Percentiles rank a stretch among this genome's conserved stretches.
Evolutionary conservation across 2,113 vertebrate genomes (phyloP).

Genomic region (Leptosomus discolor): DNA sequence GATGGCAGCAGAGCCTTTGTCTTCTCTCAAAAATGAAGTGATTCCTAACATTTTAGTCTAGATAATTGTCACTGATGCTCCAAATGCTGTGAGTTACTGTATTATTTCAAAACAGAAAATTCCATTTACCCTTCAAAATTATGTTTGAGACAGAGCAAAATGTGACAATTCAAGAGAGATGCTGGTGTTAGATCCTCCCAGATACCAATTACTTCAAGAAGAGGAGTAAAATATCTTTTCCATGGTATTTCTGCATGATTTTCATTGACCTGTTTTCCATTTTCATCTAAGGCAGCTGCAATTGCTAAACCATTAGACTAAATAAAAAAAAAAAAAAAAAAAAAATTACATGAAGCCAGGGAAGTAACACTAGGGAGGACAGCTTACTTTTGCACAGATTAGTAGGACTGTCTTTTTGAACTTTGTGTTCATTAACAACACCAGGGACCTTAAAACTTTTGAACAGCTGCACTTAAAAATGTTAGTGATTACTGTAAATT

Average conservation of each 20-base stretch:
- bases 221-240: not conserved
- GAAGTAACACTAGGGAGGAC: not conserved
- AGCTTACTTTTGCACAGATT: not conserved
- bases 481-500: not conserved
- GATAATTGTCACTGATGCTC: not conserved
- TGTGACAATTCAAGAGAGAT: not conserved
- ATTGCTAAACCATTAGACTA: not conserved
- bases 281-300: not conserved
- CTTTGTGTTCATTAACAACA: not conserved
- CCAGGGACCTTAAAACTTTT: not conserved
- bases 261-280: not conserved
- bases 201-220: not conserved
- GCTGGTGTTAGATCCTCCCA: not conserved
- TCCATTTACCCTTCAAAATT: not conserved
- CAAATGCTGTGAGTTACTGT: not conserved
- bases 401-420: not conserved
- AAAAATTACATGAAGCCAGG: not conserved
- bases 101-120: not conserved
- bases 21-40: not conserved
- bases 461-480: not conserved
- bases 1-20: not conserved
- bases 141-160: not conserved
- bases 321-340: not conserved
- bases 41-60: not conserved
- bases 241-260: not conserved